phyloP scores from a whole-genome alignment of 37 sponge, comb jelly and placozoan species.

The Theonella swinhoei region DNA sequence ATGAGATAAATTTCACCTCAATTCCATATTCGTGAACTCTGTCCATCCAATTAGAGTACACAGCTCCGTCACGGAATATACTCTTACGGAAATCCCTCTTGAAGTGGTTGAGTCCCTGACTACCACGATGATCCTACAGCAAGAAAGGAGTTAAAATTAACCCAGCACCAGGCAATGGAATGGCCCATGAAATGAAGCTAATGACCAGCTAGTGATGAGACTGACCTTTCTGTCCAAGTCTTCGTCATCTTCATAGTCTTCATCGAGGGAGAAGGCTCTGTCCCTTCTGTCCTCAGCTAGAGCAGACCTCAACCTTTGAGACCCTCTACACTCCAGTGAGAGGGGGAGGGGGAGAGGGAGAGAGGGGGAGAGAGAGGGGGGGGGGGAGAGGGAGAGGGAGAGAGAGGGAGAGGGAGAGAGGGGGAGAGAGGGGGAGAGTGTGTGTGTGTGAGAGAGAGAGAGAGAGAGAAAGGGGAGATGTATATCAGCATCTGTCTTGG shows the following conservation, averaged over 20 bases:
- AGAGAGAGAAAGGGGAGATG: too few relatives aligned
- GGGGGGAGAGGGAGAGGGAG: too few relatives aligned
- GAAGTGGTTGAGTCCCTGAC: conserved; percentile 25
- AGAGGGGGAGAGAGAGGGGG: too few relatives aligned
- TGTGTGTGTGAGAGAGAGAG: too few relatives aligned
- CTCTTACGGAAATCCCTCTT: conserved; percentile 55
- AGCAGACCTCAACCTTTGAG: background rate
- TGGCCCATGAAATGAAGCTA: background rate
- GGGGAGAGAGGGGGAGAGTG: too few relatives aligned
- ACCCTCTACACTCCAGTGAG: too few relatives aligned
- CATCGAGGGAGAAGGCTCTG: background rate
- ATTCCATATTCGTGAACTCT: conserved; percentile 34
- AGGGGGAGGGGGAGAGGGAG: too few relatives aligned
- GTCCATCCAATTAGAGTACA: conserved; percentile 58
- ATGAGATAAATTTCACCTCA: background rate
- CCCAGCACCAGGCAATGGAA: background rate
- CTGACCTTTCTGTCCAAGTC: background rate
- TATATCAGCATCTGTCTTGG: too few relatives aligned
- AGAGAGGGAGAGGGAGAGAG: too few relatives aligned
- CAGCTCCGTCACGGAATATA: conserved; percentile 58
- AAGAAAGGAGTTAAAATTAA: background rate
- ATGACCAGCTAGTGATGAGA: background rate
- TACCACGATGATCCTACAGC: background rate
- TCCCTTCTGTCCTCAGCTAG: background rate
- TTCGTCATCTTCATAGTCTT: background rate